These are phyloP conservation scores for Adelphocoris suturalis DNA, from an alignment of 2,888 invertebrate genomes.

Conservation along the genomic window DNA sequence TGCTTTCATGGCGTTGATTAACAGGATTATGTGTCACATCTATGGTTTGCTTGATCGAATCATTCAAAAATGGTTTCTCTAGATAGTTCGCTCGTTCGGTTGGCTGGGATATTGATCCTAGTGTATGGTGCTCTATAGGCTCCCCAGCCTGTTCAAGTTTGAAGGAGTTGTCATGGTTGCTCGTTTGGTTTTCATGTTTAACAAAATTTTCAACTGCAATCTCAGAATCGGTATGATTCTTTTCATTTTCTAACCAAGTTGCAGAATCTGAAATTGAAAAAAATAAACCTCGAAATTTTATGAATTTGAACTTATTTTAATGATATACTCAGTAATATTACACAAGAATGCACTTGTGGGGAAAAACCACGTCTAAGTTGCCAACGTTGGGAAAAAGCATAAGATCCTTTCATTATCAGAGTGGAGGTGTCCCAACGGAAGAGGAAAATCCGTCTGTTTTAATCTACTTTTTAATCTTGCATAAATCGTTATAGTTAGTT, in stretches of 20 bases:
- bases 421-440: too few species aligned
- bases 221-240: neutral
- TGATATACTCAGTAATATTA: too few species aligned
- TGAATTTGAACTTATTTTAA: neutral
- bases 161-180: neutral
- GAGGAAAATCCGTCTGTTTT: too few species aligned
- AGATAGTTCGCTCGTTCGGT: constrained; percentile 17
- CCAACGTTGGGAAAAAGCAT: too few species aligned
- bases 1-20: neutral
- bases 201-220: constrained; percentile 50
- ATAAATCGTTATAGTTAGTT: too few species aligned
- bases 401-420: too few species aligned
- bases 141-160: neutral
- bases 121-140: neutral
- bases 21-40: neutral
- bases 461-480: too few species aligned
- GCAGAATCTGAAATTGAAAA: constrained; percentile 15
- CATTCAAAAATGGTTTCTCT: constrained; percentile 13
- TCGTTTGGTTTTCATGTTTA: constrained; percentile 32
- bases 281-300: too few species aligned
- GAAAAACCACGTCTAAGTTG: too few species aligned
- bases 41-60: neutral
- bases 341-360: too few species aligned
- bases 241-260: neutral
- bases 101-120: neutral